These are phyloP conservation scores for Semicossyphus pulcher DNA, from an alignment of 2,113 vertebrate species.

Conservation along the genomic window DNA sequence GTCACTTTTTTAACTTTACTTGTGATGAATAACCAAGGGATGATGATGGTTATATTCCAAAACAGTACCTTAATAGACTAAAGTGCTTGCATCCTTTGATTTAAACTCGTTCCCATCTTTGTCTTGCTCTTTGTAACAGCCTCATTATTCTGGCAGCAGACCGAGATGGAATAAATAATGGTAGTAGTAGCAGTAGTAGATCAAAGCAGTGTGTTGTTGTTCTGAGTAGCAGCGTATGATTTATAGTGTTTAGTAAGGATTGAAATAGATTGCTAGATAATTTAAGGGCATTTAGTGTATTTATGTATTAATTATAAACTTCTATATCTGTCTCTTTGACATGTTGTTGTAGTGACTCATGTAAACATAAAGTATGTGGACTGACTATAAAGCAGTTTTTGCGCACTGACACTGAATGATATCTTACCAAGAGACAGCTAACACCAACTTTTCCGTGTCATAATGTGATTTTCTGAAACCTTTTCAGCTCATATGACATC, in stretches of 20 bases:
- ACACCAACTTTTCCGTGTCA: not conserved
- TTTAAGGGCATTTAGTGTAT: constrained; percentile 48
- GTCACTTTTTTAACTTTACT: no score
- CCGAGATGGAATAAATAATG: not conserved
- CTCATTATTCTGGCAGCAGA: not conserved
- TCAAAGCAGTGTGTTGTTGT: not conserved
- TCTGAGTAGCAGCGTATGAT: constrained; percentile 46
- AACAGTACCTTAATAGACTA: no score
- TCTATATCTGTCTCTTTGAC: constrained; percentile 63
- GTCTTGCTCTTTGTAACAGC: no score
- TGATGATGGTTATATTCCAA: no score
- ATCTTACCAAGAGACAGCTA: not conserved
- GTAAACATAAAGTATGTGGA: constrained; percentile 6
- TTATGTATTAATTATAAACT: constrained; percentile 63
- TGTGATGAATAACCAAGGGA: no score
- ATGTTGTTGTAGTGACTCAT: constrained; percentile 49
- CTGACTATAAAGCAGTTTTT: constrained; percentile 7
- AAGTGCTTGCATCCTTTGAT: no score
- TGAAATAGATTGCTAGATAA: constrained; percentile 57
- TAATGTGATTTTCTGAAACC: no score
- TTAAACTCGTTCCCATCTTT: no score
- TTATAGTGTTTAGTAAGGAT: constrained; percentile 46
- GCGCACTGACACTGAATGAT: no score
- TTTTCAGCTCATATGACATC: constrained; percentile 8
- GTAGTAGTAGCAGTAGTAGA: not conserved